Conservation (phyloP, 1,140 invertebrate species). For the Cherax destructor region DNA sequence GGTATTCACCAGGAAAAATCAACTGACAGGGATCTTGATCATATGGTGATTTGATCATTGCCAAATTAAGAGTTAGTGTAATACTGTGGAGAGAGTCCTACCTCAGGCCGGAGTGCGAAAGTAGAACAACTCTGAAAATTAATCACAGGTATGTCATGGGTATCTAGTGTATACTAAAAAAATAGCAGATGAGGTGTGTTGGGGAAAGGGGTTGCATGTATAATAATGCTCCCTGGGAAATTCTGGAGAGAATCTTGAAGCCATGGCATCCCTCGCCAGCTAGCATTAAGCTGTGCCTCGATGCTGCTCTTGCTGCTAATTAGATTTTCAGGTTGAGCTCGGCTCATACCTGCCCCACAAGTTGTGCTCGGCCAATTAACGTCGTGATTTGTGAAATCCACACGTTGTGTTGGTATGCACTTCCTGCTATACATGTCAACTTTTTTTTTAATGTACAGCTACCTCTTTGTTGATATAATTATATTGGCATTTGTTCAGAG, state of each 20-base stretch:
- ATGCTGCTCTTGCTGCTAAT: conserved; percentile 46
- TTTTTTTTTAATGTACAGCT: neutral
- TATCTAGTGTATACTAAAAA: too few species aligned
- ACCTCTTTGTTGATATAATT: neutral
- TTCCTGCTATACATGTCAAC: neutral
- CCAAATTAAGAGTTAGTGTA: too few species aligned
- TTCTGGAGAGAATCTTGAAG: neutral
- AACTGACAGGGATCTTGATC: too few species aligned
- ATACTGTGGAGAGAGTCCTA: too few species aligned
- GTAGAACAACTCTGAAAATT: too few species aligned
- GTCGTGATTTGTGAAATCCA: conserved; percentile 49
- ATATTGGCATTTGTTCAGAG: neutral
- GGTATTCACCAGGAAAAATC: too few species aligned
- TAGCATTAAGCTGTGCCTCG: conserved; percentile 11
- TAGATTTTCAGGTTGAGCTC: conserved; percentile 48
- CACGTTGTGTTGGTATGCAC: neutral
- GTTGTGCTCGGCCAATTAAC: conserved; percentile 45
- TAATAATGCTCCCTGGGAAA: neutral
- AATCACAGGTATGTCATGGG: too few species aligned
- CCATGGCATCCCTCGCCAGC: neutral
- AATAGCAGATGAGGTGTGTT: neutral
- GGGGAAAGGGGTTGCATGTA: neutral
- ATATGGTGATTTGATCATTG: too few species aligned
- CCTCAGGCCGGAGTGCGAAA: too few species aligned
- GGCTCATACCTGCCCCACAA: conserved; percentile 35